Evolutionary conservation across 1,140 invertebrate genomes (phyloP), one percentile per base, ranked within the genome.

Genomic region (Drosophila bocqueti): DNA sequence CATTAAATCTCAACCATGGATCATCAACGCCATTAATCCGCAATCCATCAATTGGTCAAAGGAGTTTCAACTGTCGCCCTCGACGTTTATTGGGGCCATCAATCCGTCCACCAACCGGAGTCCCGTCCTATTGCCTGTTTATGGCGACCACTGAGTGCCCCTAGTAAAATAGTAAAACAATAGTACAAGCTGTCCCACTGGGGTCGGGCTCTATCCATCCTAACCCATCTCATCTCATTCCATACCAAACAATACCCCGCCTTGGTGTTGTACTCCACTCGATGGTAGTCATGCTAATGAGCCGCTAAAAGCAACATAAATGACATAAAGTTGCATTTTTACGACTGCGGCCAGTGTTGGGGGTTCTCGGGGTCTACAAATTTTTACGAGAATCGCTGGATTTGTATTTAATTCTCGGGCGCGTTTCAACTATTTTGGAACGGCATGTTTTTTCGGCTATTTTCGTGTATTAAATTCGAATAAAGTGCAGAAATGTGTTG

Each of bases 251-350:
- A 10, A 36, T 45, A 26, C 52, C 29, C 45, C 29, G 29, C 31
- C 29, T 24, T 43, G 59, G 26, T 72, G 67, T 72, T 73, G 66
- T 52, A 57, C 72, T 76, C 24, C 38, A 47, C 72, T 62, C 38
- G 11, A 16, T 81, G 72, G 60, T 74, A 73, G 85, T 63, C 76
- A 82, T 82, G 79, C 85, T 85, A 90, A 90, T 90, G 86, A 90
- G 85, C 81, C 82, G 85, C 85, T 90, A 90, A 90, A 91, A 90
- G 85, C 85, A 79, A 79, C 85, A 90, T 90, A 90, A 90, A 90
- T 80, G 85, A 90, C 85, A 85, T 90, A 90, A 90, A 90, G 79
- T 91, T 90, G 79, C 71, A 72, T 90, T 76, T 90, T 90, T 90
- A 90, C 47, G 85, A 82, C 66, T 74, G 72, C 67, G 57, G 76